Evolutionary conservation across 2,888 invertebrate species (phyloP).

Genomic region (Tenthredo scrophulariae): DNA sequence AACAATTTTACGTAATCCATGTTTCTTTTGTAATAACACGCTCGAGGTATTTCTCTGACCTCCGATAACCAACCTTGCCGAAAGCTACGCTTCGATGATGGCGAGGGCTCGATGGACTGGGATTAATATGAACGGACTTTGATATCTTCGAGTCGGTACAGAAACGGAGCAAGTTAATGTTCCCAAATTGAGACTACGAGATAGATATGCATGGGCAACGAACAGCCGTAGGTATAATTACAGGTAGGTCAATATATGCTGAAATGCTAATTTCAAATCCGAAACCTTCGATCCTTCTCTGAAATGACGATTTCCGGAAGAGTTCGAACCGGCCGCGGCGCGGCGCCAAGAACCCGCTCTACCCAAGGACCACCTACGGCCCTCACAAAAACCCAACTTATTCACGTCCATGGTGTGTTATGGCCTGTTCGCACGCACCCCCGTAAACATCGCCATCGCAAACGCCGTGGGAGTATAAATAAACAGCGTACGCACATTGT

Average conservation of each 20-base stretch:
- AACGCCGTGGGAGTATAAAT: slow-evolving; percentile 39
- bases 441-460: slow-evolving; percentile 6
- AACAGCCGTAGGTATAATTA: neutral
- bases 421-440: slow-evolving; percentile 64
- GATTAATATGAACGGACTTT: neutral
- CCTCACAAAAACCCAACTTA: slow-evolving; percentile 3
- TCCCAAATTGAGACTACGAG: neutral
- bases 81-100: slow-evolving; percentile 26
- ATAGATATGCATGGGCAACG: neutral
- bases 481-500: slow-evolving; percentile 18
- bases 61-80: slow-evolving; percentile 42
- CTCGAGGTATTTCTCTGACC: slow-evolving; percentile 32
- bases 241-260: neutral
- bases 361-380: slow-evolving; percentile 36
- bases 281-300: neutral
- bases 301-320: slow-evolving; percentile 21
- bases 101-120: neutral
- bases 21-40: slow-evolving; percentile 3
- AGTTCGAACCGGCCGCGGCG: neutral
- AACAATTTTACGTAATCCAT: neutral
- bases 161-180: neutral
- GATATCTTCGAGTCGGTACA: neutral
- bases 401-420: slow-evolving; percentile 58
- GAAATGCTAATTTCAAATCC: neutral
- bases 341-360: neutral